Evolutionary conservation across 2,113 vertebrate species (phyloP).

Genomic region (Thomomys bottae): DNA sequence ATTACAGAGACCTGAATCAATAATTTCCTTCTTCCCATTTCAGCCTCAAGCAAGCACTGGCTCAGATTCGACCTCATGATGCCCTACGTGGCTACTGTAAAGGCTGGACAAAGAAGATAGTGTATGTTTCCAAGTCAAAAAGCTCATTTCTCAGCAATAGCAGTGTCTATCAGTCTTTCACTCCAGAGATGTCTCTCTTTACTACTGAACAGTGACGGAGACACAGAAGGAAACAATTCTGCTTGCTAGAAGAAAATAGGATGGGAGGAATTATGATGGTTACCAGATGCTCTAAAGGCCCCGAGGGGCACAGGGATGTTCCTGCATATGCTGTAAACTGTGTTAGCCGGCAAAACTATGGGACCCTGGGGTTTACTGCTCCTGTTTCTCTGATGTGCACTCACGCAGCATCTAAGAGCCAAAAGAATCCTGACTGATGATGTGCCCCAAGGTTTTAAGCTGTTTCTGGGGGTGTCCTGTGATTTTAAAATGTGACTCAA

Average conservation of each 20-base stretch:
- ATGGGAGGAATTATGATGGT: constrained; percentile 35
- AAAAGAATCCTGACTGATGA: neutral
- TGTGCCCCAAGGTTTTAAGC: constrained; percentile 2
- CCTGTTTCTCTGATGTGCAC: neutral
- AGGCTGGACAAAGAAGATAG: neutral
- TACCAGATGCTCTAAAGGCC: constrained; percentile 66
- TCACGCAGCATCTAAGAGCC: neutral
- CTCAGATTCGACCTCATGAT: neutral
- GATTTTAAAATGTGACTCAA: neutral
- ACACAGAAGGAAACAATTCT: constrained; percentile 62
- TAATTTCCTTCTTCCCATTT: neutral
- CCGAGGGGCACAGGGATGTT: neutral
- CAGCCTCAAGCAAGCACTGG: neutral
- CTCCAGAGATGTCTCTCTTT: constrained; percentile 48
- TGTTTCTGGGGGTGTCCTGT: neutral
- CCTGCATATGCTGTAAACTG: constrained; percentile 23
- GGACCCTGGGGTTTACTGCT: constrained; percentile 25
- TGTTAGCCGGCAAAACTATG: constrained; percentile 28
- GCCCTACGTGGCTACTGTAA: neutral
- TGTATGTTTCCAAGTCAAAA: neutral
- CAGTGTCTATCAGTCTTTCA: constrained; percentile 32
- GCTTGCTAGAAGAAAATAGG: constrained; percentile 60
- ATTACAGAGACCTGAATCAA: neutral
- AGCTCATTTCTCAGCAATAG: constrained; percentile 33
- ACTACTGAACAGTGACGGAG: constrained; percentile 37